These are phyloP conservation scores for Meteorus sp. DNA, from an alignment of 1,140 invertebrate genomes.

Conservation along the genomic window DNA sequence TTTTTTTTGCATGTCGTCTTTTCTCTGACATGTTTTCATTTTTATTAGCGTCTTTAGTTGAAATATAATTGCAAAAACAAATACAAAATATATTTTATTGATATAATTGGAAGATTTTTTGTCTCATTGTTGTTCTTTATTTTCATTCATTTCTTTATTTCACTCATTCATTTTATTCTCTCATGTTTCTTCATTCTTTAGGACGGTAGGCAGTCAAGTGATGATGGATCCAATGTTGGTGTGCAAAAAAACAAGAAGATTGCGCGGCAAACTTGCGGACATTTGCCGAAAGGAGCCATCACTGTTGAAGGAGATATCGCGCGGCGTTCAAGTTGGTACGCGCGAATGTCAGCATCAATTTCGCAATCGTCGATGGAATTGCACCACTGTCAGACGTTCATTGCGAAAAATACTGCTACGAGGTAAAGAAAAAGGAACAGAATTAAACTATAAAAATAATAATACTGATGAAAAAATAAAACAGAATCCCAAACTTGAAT, in stretches of 20 bases:
- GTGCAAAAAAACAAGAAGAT: slow-evolving; percentile 77
- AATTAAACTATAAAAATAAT: slow-evolving; percentile 14
- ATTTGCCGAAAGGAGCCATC: slow-evolving; percentile 76
- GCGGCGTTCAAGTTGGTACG: slow-evolving; percentile 76
- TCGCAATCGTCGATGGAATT: slow-evolving; percentile 81
- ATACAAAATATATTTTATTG: neutral
- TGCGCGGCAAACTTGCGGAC: slow-evolving; percentile 73
- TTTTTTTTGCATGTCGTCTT: too few relatives aligned
- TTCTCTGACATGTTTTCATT: neutral
- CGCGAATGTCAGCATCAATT: slow-evolving; percentile 86
- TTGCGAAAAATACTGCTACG: slow-evolving; percentile 79
- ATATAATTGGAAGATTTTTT: neutral
- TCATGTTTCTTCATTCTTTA: too few relatives aligned
- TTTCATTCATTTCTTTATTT: slow-evolving; percentile 32
- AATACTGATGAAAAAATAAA: slow-evolving; percentile 15
- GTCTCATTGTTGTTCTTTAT: neutral
- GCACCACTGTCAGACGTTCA: slow-evolving; percentile 74
- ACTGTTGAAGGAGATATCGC: slow-evolving; percentile 75
- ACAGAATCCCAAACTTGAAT: neutral
- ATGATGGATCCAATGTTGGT: slow-evolving; percentile 85
- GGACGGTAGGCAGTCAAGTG: slow-evolving; percentile 79
- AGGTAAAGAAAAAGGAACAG: slow-evolving; percentile 62
- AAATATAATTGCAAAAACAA: too few relatives aligned
- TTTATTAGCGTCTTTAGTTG: neutral
- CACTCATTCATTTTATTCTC: neutral